Evolutionary conservation across 2,888 invertebrate species (phyloP).

Genomic region (Cactoblastis cactorum): DNA sequence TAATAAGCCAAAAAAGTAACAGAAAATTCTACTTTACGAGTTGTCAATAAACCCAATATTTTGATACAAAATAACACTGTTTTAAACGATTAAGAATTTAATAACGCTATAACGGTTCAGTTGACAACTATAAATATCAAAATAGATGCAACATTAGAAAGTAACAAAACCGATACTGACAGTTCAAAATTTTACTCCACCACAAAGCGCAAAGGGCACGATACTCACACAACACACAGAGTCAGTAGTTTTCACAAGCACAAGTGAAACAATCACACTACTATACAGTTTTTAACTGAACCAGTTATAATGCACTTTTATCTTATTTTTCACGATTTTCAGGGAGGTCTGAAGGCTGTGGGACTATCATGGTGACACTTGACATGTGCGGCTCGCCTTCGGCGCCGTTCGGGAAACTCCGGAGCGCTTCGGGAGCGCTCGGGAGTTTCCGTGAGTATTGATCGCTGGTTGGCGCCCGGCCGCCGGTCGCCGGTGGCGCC

Average conservation of each 20-base stretch:
- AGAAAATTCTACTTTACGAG: not conserved
- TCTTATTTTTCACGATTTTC: slow-evolving; percentile 55
- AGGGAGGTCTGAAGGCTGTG: slow-evolving; percentile 67
- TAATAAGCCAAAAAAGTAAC: not conserved
- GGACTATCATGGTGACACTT: slow-evolving; percentile 69
- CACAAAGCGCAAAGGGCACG: slow-evolving; percentile 34
- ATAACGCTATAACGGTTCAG: no score
- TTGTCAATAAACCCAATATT: no score
- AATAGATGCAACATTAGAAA: no score
- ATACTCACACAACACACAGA: slow-evolving; percentile 57
- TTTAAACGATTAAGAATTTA: no score
- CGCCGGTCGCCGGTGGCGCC: slow-evolving; percentile 71
- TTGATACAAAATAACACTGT: no score
- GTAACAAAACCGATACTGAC: slow-evolving; percentile 8
- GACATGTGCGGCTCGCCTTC: slow-evolving; percentile 60
- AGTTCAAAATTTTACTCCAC: slow-evolving; percentile 24
- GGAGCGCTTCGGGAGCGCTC: slow-evolving; percentile 38
- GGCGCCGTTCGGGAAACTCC: slow-evolving; percentile 36
- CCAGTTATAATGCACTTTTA: slow-evolving; percentile 39
- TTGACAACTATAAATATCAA: no score
- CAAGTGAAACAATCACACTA: slow-evolving; percentile 40
- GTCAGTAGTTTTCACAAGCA: slow-evolving; percentile 32
- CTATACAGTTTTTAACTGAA: slow-evolving; percentile 37
- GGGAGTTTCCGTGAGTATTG: slow-evolving; percentile 49
- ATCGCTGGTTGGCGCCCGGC: slow-evolving; percentile 63